Conservation (phyloP, 1,140 invertebrate species). For the Polypedilum pembai region DNA sequence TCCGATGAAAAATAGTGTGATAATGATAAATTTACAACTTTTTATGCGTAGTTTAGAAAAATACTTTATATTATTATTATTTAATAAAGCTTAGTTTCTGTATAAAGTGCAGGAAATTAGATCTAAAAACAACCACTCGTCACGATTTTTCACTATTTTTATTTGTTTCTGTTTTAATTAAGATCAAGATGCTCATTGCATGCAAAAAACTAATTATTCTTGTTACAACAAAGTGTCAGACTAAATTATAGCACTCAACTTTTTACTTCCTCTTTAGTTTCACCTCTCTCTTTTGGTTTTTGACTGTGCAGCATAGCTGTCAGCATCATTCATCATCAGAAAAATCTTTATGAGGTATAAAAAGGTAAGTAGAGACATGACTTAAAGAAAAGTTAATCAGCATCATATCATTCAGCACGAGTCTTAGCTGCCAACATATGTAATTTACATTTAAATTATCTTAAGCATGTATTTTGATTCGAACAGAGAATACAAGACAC, state of each 20-base stretch:
- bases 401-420: neutral
- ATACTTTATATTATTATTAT: too few species aligned
- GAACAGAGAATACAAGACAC: neutral
- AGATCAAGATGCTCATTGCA: neutral
- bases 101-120: too few species aligned
- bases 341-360: neutral
- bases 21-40: too few species aligned
- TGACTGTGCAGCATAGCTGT: neutral
- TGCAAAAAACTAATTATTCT: neutral
- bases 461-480: neutral
- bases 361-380: too few species aligned
- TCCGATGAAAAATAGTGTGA: neutral
- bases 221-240: slow-evolving; percentile 7
- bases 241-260: neutral
- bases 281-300: neutral
- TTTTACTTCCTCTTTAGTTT: neutral
- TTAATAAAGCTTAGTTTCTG: too few species aligned
- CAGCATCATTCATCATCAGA: neutral
- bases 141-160: too few species aligned
- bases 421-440: neutral
- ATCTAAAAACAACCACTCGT: too few species aligned
- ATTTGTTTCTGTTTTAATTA: too few species aligned
- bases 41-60: too few species aligned
- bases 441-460: too few species aligned
- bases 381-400: too few species aligned